Conservation (phyloP, 2,888 invertebrate genomes). For the Philereme vetulata region DNA sequence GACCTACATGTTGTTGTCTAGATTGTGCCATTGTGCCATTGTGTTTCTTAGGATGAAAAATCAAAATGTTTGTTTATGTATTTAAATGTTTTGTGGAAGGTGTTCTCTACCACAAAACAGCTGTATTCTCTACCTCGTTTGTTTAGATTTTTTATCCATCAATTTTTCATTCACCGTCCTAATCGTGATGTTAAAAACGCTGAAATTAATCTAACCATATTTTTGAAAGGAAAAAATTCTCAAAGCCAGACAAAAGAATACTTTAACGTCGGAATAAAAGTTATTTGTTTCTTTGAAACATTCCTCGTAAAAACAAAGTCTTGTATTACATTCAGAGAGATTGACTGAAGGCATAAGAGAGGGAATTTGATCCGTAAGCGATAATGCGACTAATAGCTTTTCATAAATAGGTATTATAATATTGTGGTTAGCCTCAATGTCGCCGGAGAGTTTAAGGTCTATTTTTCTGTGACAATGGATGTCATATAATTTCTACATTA, state of each 20-base stretch:
- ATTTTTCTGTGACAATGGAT: neutral
- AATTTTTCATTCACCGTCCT: slow-evolving; percentile 8
- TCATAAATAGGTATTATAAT: neutral
- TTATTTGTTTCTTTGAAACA: slow-evolving; percentile 34
- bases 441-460: neutral
- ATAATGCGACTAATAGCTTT: slow-evolving; percentile 1
- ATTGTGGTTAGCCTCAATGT: neutral
- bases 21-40: too few species aligned
- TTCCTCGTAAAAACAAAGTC: slow-evolving; percentile 8
- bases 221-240: slow-evolving; percentile 22
- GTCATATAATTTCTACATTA: too few species aligned
- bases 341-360: slow-evolving; percentile 3
- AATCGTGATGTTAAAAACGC: slow-evolving; percentile 18
- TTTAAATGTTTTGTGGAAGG: too few species aligned
- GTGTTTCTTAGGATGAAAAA: too few species aligned
- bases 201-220: slow-evolving; percentile 20
- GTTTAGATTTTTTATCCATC: too few species aligned
- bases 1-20: too few species aligned
- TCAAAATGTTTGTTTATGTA: too few species aligned
- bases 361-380: slow-evolving; percentile 7
- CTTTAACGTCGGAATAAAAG: slow-evolving; percentile 29
- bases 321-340: slow-evolving; percentile 7
- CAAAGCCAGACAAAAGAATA: slow-evolving; percentile 25
- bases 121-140: too few species aligned
- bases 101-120: too few species aligned